Base-by-base conservation (phyloP, 2,888 invertebrate genomes). In the Eupsilia transversa region DNA sequence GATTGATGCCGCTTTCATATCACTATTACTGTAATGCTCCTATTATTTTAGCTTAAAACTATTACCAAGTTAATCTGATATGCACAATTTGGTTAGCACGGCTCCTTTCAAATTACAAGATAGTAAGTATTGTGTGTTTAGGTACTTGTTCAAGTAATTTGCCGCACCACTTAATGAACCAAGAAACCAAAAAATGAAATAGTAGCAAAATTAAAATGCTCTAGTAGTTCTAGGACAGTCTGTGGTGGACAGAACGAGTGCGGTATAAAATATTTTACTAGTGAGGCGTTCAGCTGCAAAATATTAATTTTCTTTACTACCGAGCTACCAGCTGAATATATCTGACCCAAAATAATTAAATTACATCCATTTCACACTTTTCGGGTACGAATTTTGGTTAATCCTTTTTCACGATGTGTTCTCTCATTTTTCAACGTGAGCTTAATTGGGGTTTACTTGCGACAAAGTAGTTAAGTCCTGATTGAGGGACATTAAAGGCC, bases 231-330 rank as follows among this genome's bases (percentile, higher is more conserved):
- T 77, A 73, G 80, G 61, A 74, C 74, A 74, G 79, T 14, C 81
- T 86, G 85, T 46, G 76, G 77, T 82, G 65, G 88, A 86, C 85
- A 79, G 65, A 75, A 78, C 64, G 73, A 85, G 76, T 77, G 79
- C 79, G 77, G 74, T 66, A 73, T 83, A 80, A 80, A 88, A 80
- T 86, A 87, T 83, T 86, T 76, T 72, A 72, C 57, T 72, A 66
- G 79, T 69, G 79, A 83, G 79, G 85, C 83, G 80, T 83, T 87
- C 83, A 80, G 72, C 81, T 86, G 85, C 79, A 80, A 83, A 80
- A 83, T 86, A 85, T 85, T 83, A 85, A 87, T 87, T 85, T 85
- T 86, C 85, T 81, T 86, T 79, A 86, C 79, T 78, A 77, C 77
- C 79, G 65, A 74, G 69, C 75, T 76, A 79, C 83, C 81, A 74